Evolutionary conservation across 2,113 vertebrate species (phyloP), one percentile per base, ranked within the genome.

Genomic region (Gadus chalcogrammus): DNA sequence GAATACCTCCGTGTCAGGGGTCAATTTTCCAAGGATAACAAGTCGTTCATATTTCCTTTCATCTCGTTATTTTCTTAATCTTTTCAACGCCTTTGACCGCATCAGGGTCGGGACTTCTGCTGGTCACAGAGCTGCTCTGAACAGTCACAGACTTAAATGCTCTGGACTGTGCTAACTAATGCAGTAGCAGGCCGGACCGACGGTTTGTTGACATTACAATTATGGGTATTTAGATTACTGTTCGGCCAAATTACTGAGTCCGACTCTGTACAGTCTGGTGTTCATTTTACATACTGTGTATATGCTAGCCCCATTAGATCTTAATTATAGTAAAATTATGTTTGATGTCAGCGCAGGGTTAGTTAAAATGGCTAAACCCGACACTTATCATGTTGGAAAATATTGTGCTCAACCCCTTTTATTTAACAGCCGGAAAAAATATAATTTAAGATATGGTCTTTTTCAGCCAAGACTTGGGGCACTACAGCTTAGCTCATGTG

Each of bases 321-420:
- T 27, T 59, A 65, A 42, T 67, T 60, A 15, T 17, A 20, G 27
- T 76, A 73, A 77, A 65, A 67, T 82, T 69, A 80, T 70, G n/a
- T 42, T 38, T 73, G 73, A 77, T 70, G 60, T 82, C 61, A 64
- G 16, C 65, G 61, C 62, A 64, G 28, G 58, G 31, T 52, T 70
- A 18, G 56, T 4, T 35, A 17, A 42, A 64, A 17, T 53, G 42
- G 62, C 18, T 24, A 24, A 48, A 24, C 18, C 11, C 35, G 24
- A 22, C 22, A 27, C 42, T 55, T 55, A 22, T 16, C 42, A 27
- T 5, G 16, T 9, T 53, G 12, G 11, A 13, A 13, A 48, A 67
- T 13, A 65, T 58, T 58, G n/a, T 58, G n/a, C 13, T 58, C 15
- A n/a, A 58, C 15, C 55, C 5, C 42, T 58, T 58, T 16, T 58